Percentiles rank a stretch among this genome's conserved stretches.
Conservation (phyloP, 2,888 invertebrate species). For the Eristalis intricaria region DNA sequence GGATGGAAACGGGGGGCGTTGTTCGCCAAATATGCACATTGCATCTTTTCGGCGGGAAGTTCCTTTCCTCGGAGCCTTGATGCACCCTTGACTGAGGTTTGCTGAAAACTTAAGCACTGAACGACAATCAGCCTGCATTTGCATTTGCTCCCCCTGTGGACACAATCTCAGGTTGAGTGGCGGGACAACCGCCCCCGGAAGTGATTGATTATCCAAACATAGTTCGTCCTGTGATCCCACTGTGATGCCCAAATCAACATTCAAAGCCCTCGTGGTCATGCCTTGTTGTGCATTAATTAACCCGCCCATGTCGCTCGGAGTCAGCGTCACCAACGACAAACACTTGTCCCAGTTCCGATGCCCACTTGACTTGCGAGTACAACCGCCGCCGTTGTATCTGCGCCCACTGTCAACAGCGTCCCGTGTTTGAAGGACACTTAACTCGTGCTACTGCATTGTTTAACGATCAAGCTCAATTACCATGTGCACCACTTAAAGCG, state of each 20-base stretch:
- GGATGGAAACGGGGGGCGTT: background rate
- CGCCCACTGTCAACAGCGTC: background rate
- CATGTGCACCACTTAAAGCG: background rate
- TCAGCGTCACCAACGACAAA: background rate
- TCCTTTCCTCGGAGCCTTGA: too few species aligned
- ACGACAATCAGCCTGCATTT: too few species aligned
- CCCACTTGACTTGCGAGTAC: background rate
- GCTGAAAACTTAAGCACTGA: too few species aligned
- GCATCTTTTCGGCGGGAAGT: too few species aligned
- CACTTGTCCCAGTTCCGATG: background rate
- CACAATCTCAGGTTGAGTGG: background rate
- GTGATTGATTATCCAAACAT: background rate
- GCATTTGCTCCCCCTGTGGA: background rate
- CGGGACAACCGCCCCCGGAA: background rate
- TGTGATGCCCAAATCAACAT: background rate
- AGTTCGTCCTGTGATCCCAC: background rate
- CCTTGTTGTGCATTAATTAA: background rate
- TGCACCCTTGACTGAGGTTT: too few species aligned
- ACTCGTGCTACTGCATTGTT: background rate
- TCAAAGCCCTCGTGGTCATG: background rate
- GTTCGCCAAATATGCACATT: too few species aligned
- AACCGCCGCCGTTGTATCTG: background rate
- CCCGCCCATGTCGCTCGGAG: background rate
- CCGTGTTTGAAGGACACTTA: background rate
- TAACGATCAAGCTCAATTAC: background rate